Evolutionary conservation across 2,797 vertebrate species (phyloP).

Genomic region (Platalea minor): DNA sequence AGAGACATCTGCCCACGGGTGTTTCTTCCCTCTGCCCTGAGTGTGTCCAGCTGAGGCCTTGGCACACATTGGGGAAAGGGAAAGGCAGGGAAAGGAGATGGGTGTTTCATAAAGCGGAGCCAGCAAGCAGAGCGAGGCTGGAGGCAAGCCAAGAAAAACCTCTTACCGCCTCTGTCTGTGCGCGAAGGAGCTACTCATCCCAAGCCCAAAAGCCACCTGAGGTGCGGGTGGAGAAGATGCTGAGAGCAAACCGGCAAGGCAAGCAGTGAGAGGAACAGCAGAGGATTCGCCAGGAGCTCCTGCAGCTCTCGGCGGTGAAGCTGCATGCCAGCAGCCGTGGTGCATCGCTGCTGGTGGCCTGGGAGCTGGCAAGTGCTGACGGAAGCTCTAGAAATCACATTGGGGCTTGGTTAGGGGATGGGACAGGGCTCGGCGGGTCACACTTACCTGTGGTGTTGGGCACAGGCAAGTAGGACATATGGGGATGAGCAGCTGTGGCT

Average conservation of each 20-base stretch:
- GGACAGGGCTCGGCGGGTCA: background rate
- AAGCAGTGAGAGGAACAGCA: background rate
- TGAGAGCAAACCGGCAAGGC: background rate
- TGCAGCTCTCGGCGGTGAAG: background rate
- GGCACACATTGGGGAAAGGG: rapidly evolving
- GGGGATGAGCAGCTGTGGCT: rapidly evolving
- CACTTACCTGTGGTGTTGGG: background rate
- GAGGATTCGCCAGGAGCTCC: background rate
- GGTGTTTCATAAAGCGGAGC: background rate
- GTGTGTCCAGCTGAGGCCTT: background rate
- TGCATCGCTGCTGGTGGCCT: background rate
- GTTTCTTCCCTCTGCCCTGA: background rate
- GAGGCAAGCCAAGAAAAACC: background rate
- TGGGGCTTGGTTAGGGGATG: background rate
- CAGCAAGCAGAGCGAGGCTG: background rate
- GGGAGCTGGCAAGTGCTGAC: background rate
- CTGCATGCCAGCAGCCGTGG: background rate
- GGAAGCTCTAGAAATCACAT: background rate
- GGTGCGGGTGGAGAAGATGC: background rate
- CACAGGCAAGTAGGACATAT: background rate
- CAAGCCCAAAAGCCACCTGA: background rate
- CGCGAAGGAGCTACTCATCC: background rate
- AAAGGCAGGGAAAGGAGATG: background rate
- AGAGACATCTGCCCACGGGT: background rate
- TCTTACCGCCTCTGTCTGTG: background rate